Base-by-base conservation (phyloP, 2,797 vertebrate species). In the Sebastiscus albofasciatus region DNA sequence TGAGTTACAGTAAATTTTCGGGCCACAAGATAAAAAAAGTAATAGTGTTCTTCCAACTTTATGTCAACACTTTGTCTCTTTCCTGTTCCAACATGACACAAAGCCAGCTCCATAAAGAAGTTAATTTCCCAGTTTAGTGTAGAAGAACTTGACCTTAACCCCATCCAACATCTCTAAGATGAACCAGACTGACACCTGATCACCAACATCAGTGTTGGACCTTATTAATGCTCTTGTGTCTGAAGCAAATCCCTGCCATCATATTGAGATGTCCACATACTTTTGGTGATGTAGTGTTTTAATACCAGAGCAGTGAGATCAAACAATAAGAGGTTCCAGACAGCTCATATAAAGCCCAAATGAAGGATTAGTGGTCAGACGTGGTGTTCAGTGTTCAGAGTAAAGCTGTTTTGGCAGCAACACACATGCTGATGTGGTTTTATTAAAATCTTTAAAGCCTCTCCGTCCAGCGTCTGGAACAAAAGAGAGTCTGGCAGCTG, bases 391-490 rank as follows among this genome's bases (percentile, higher is more conserved):
- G 34, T 29, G n/a, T 49, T 49, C 46, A 49, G 29, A 36, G 29
- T 3, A 22, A 61, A 62, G 20, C 52, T 16, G 46, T 33, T 46
- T 18, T 72, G 33, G 68, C 55, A 64, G 60, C 52, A 73, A 33
- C 31, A 31, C 71, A 27, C 31, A 55, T 20, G 56, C n/a, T n/a
- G 79, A 75, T 49, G 56, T n/a, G 52, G 52, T 59, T 66, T 76
- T 69, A 75, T 68, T 60, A 69, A 20, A 55, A 31, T 42, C 68
- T 49, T 49, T 49, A 42, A 67, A 81, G 54, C 29, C 33, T n/a
- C 52, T 67, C 26, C 39, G 60, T 60, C 73, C 18, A 49, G 27
- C 18, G 4, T 36, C 56, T 14, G 36, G 18, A 59, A 52, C 36
- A 22, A 55, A n/a, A n/a, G n/a, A 49, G 46, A 49, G 46, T 49